These are phyloP conservation scores for Oncorhynchus nerka DNA, from an alignment of 2,113 vertebrate species.

Conservation along the genomic window DNA sequence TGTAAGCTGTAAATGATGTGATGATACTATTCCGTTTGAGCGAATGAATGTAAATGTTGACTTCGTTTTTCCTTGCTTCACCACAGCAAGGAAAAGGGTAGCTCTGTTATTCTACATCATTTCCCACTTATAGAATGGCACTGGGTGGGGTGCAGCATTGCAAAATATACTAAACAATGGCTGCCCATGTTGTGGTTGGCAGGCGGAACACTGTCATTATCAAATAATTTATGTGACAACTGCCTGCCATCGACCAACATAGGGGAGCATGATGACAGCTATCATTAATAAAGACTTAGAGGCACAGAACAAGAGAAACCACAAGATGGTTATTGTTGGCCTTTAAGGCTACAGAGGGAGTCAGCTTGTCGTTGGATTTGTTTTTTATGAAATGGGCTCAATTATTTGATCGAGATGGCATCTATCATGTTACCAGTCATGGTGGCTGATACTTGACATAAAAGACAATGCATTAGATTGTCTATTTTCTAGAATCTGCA, in stretches of 20 bases:
- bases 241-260: conserved; percentile 5
- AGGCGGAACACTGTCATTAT: conserved; percentile 3
- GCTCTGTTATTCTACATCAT: background rate
- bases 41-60: background rate
- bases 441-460: background rate
- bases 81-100: background rate
- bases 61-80: background rate
- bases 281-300: conserved; percentile 6
- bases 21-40: background rate
- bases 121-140: background rate
- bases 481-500: background rate
- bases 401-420: too few species aligned
- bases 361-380: background rate
- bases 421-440: too few species aligned
- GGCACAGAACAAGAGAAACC: background rate
- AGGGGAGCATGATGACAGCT: conserved; percentile 13
- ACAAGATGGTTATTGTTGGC: background rate
- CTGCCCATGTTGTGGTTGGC: conserved; percentile 8
- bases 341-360: too few species aligned
- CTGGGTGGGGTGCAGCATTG: background rate
- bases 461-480: background rate
- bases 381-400: background rate
- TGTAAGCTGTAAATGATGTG: background rate
- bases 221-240: conserved; percentile 7
- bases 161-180: background rate